A percentile compares a stretch with the other conserved stretches of the same genome.
These are phyloP conservation scores for Chloroclystis v-ata DNA, from an alignment of 2,888 invertebrate genomes.

Conservation along the genomic window DNA sequence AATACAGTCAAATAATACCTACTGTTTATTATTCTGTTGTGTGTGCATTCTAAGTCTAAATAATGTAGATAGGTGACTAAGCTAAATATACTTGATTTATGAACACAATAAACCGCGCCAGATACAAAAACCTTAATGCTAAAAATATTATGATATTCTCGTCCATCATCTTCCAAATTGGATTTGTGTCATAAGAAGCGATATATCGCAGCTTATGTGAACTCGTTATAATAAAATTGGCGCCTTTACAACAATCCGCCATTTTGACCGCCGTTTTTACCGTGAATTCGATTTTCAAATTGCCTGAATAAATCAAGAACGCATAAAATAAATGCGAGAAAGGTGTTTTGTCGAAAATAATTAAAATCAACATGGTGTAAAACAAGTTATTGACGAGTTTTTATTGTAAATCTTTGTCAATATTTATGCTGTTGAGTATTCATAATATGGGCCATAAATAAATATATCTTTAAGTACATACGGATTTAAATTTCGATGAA, in stretches of 20 bases:
- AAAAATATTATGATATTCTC: constrained; percentile 35
- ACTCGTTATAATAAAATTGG: constrained; percentile 21
- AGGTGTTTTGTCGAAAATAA: constrained; percentile 14
- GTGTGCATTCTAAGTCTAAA: too few relatives aligned
- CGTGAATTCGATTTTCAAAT: constrained; percentile 29
- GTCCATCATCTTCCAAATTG: constrained; percentile 40
- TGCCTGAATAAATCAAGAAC: constrained; percentile 28
- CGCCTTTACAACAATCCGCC: constrained; percentile 19
- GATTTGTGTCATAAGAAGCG: constrained; percentile 49
- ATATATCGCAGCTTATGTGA: constrained; percentile 23
- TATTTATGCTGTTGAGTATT: constrained; percentile 46
- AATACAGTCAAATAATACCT: too few relatives aligned
- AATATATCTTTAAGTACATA: constrained; percentile 34
- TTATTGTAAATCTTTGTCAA: constrained; percentile 49
- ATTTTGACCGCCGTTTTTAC: constrained; percentile 27
- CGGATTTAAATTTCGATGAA: constrained; percentile 30
- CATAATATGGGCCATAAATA: constrained; percentile 41
- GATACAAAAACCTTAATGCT: constrained; percentile 14
- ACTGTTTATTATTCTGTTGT: too few relatives aligned
- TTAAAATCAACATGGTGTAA: constrained; percentile 26
- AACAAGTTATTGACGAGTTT: constrained; percentile 42
- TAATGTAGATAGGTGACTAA: too few relatives aligned
- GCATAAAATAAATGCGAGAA: constrained; percentile 20
- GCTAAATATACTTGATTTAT: constrained; percentile 19
- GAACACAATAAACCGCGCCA: constrained; percentile 13